Evolutionary conservation across 2,797 vertebrate genomes (phyloP), one percentile per base, ranked within the genome.

Genomic region (Sebastolobus alascanus): DNA sequence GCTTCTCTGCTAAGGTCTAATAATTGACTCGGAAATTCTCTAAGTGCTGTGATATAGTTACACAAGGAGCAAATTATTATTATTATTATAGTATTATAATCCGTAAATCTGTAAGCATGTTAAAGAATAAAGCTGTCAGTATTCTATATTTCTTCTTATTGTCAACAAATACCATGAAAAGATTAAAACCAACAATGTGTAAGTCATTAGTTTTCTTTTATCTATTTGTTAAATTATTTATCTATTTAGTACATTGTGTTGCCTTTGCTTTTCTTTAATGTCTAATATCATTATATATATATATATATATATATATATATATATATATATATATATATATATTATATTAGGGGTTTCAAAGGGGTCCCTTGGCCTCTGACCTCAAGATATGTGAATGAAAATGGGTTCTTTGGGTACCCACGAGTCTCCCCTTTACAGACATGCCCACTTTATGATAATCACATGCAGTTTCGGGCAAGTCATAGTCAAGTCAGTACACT

Each of bases 1-100:
- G 86, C 84, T 75, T 54, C n/a, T 81, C 78, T 84, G 33, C 63
- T 75, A 70, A 79, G 77, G 58, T 79, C 72, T 68, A 72, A 81
- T 59, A 38, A 73, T 64, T 74, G 65, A 83, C 75, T 79, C 3
- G 0, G 33, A 83, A 33, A 58, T 50, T 33, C 27, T 37, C 22
- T 8, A 37, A 75, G 33, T 70, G 65, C 70, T 58, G 60, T 70
- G 43, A 75, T 79, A 63, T 13, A 52, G 54, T 77, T 40, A 65
- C 63, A 69, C 65, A 67, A 71, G 35, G 61, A 74, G 66, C 7
- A 1, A 3, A 56, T 59, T 65, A 63, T 75, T 60, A 6, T 75
- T 60, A 6, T 73, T 1, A 46, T 75, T 67, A 46, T 61, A 66
- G 3, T 61, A 20, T 75, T 58, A 66, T 9, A 68, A 29, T 71